A percentile compares a stretch with the other conserved stretches of the same genome.
phyloP scores from a whole-genome alignment of 2,113 vertebrate species.

The Cromileptes altivelis region DNA sequence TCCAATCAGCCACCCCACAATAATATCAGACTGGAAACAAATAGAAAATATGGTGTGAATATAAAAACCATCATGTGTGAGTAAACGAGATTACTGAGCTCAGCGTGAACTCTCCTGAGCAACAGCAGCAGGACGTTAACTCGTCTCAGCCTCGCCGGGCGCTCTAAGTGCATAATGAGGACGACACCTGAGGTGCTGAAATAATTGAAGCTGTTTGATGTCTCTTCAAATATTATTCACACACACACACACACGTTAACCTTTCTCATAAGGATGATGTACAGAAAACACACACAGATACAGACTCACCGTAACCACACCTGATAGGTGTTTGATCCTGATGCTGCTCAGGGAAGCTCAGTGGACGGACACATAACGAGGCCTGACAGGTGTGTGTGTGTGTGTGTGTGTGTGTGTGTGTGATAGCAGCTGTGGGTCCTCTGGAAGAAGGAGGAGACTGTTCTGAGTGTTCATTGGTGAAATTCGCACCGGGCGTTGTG shows the following conservation, averaged over 20 bases:
- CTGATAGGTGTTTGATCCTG: background rate
- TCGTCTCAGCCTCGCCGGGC: background rate
- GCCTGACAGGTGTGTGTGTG: slow-evolving; percentile 14
- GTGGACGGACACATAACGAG: background rate
- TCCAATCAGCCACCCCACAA: too few species aligned
- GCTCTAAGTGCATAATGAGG: slow-evolving; percentile 60
- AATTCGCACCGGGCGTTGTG: too few species aligned
- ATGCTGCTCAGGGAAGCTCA: background rate
- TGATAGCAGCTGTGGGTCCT: too few species aligned
- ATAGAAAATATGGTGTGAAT: too few species aligned
- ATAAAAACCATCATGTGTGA: too few species aligned
- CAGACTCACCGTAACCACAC: background rate
- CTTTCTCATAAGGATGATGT: slow-evolving; percentile 7
- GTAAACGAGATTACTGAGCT: too few species aligned
- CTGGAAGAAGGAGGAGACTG: too few species aligned
- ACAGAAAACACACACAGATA: background rate
- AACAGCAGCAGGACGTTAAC: too few species aligned
- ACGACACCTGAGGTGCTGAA: slow-evolving; percentile 60
- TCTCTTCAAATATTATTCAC: slow-evolving; percentile 49
- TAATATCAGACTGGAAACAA: too few species aligned
- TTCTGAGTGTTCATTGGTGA: too few species aligned
- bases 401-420: background rate
- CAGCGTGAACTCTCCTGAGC: too few species aligned
- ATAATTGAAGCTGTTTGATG: slow-evolving; percentile 74
- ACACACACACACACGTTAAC: background rate